A percentile compares a stretch with the other conserved stretches of the same genome.
These are phyloP conservation scores for Galerucella nymphaeae DNA, from an alignment of 2,888 invertebrate species.

Conservation along the genomic window DNA sequence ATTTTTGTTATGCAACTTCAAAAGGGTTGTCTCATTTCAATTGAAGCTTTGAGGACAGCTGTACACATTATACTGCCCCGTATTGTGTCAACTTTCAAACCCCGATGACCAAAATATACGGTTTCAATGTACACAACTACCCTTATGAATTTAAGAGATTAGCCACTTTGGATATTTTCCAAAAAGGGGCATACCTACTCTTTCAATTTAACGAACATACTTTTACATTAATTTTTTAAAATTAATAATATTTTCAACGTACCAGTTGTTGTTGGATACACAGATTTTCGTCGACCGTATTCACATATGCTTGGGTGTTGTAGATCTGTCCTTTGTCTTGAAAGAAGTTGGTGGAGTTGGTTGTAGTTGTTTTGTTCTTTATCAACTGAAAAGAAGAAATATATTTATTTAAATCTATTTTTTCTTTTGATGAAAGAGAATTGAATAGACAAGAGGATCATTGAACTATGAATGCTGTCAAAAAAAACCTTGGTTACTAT, in stretches of 20 bases:
- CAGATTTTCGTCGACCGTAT: conserved; percentile 68
- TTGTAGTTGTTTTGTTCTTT: conserved; percentile 73
- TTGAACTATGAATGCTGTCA: too few relatives aligned
- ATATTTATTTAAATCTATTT: background rate
- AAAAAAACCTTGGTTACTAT: too few relatives aligned
- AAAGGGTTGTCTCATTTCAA: conserved; percentile 35
- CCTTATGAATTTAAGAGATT: conserved; percentile 43
- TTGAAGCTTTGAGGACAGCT: conserved; percentile 39
- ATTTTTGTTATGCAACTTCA: conserved; percentile 40
- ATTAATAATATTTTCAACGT: conserved; percentile 26
- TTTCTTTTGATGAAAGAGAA: too few relatives aligned
- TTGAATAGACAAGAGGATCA: too few relatives aligned
- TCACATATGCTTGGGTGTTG: conserved; percentile 58
- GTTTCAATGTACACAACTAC: conserved; percentile 50
- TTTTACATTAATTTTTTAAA: background rate
- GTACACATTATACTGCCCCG: conserved; percentile 32
- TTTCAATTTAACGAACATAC: conserved; percentile 28
- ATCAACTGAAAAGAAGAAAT: conserved; percentile 69
- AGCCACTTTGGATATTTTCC: conserved; percentile 53
- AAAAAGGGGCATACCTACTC: conserved; percentile 21
- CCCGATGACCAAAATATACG: conserved; percentile 45
- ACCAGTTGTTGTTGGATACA: conserved; percentile 72
- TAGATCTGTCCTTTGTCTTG: conserved; percentile 56
- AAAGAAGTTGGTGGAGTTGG: conserved; percentile 59
- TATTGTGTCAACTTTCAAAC: conserved; percentile 41